Percentiles rank a stretch among this genome's conserved stretches.
Evolutionary conservation across 2,888 invertebrate species (phyloP).

Genomic region (Lasiommata megera): DNA sequence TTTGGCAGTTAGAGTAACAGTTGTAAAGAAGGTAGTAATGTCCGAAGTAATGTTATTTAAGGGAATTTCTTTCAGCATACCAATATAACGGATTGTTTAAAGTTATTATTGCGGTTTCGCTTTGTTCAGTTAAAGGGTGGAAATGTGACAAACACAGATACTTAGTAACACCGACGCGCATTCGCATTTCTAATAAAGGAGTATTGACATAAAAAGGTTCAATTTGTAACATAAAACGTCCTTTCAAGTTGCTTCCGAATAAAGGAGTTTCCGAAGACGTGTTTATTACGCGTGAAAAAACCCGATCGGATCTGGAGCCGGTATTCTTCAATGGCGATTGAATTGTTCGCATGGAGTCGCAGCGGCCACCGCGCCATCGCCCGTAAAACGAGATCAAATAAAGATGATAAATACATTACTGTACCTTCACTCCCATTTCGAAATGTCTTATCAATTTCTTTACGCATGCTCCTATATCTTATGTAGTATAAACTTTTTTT

Average conservation of each 20-base stretch:
- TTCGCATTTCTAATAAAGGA: too few species aligned
- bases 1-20: too few species aligned
- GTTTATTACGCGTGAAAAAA: constrained; percentile 34
- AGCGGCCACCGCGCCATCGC: constrained; percentile 25
- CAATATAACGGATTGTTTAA: too few species aligned
- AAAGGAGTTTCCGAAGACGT: constrained; percentile 27
- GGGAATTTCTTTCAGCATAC: too few species aligned
- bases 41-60: too few species aligned
- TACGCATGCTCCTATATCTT: constrained; percentile 21
- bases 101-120: too few species aligned
- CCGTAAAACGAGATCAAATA: constrained; percentile 45
- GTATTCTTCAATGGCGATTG: constrained; percentile 64
- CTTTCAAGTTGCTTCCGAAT: constrained; percentile 13
- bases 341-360: constrained; percentile 54
- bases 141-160: too few species aligned
- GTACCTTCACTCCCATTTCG: constrained; percentile 39
- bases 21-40: too few species aligned
- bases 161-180: too few species aligned
- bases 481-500: not conserved
- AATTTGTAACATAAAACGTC: not conserved
- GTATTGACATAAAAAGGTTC: not conserved
- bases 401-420: constrained; percentile 47
- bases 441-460: constrained; percentile 56
- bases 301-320: constrained; percentile 54
- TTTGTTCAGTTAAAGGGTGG: too few species aligned